These are phyloP conservation scores for Hirudo medicinalis DNA, from an alignment of 1,140 invertebrate species.

Conservation along the genomic window DNA sequence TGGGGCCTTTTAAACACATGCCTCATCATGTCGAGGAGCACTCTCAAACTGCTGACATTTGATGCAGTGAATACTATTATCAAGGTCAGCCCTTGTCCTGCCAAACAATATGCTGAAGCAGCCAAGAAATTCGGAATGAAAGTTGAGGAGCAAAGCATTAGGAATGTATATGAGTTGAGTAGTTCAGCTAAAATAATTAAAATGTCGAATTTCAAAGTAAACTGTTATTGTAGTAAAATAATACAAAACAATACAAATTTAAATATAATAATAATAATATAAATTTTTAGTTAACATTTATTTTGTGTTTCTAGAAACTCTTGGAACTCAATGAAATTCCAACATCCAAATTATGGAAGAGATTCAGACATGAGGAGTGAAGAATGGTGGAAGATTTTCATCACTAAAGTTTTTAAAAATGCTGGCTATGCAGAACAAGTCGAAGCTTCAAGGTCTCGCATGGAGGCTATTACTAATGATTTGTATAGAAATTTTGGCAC, in stretches of 20 bases:
- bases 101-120: conserved; percentile 57
- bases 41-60: conserved; percentile 53
- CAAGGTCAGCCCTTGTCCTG: conserved; percentile 54
- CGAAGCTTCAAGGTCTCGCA: not conserved
- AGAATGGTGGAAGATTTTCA: conserved; percentile 64
- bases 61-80: conserved; percentile 73
- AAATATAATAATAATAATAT: not conserved
- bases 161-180: conserved; percentile 48
- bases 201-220: not conserved
- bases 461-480: conserved; percentile 38
- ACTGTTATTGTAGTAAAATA: not conserved
- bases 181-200: conserved; percentile 43
- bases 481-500: conserved; percentile 49
- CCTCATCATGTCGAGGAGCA: not conserved
- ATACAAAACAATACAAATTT: conserved; percentile 1
- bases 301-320: conserved; percentile 27
- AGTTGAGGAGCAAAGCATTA: conserved; percentile 48
- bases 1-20: too few species aligned
- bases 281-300: not conserved
- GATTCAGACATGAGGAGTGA: conserved; percentile 54
- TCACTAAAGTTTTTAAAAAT: conserved; percentile 51
- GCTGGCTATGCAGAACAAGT: conserved; percentile 23
- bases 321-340: conserved; percentile 24
- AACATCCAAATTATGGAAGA: conserved; percentile 68
- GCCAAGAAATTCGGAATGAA: conserved; percentile 54